These are phyloP conservation scores for Ara ararauna DNA, from an alignment of 2,797 vertebrate species.

Conservation along the genomic window DNA sequence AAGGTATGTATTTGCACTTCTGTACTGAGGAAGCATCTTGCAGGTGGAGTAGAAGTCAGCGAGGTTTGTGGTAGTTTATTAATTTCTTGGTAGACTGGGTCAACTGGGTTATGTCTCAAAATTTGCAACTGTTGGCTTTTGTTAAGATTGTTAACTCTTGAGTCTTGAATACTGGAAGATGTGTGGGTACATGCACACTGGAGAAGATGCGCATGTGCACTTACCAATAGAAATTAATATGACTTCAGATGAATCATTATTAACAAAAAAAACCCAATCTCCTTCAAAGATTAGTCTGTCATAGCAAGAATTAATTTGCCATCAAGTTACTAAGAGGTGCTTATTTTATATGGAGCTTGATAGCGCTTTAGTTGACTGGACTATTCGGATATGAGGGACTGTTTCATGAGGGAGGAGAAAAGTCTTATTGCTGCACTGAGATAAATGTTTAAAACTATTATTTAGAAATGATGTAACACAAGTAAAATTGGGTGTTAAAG, in stretches of 20 bases:
- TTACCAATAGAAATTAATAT: not conserved
- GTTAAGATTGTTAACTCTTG: not conserved
- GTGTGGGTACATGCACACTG: not conserved
- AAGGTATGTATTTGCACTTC: not conserved
- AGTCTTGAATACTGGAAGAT: not conserved
- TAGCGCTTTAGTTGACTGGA: not conserved
- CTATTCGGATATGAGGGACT: not conserved
- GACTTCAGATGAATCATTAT: not conserved
- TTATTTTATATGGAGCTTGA: not conserved
- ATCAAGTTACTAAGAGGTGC: not conserved
- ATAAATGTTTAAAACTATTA: not conserved
- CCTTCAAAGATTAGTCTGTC: not conserved
- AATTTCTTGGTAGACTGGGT: not conserved
- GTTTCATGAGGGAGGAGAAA: not conserved
- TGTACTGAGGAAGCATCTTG: not conserved
- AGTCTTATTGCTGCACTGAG: not conserved
- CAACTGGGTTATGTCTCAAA: not conserved
- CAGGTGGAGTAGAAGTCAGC: not conserved
- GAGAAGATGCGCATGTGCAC: accelerated
- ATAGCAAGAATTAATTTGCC: not conserved
- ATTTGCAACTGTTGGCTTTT: not conserved
- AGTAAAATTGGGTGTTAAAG: not conserved
- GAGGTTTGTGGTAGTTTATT: not conserved
- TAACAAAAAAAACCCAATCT: not conserved
- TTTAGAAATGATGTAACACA: not conserved